phyloP scores from a whole-genome alignment of 2,797 vertebrate species.

The Lepilemur ruficaudatus region DNA sequence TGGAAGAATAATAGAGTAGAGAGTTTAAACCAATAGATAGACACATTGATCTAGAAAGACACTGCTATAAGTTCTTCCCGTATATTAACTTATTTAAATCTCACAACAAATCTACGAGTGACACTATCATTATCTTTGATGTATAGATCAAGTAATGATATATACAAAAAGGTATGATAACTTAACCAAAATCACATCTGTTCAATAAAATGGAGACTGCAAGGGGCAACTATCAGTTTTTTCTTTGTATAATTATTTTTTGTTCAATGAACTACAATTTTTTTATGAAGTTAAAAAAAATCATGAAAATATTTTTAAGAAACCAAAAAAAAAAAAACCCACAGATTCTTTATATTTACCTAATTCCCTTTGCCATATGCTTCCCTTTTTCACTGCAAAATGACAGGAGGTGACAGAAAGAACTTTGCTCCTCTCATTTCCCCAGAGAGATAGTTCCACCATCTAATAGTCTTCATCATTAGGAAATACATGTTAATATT shows the following conservation, averaged over 20 bases:
- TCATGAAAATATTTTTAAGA: not conserved
- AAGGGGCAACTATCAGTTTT: too few relatives aligned
- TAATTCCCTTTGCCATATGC: fast-evolving
- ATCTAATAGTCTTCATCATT: not conserved
- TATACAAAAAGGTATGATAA: not conserved
- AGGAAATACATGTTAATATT: not conserved
- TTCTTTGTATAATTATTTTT: too few relatives aligned
- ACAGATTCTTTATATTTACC: not conserved
- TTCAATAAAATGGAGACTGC: too few relatives aligned
- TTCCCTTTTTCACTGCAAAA: not conserved
- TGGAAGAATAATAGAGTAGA: not conserved
- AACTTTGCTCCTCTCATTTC: not conserved
- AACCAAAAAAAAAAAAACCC: not conserved
- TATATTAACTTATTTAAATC: not conserved
- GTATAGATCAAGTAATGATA: not conserved
- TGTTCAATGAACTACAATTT: too few relatives aligned
- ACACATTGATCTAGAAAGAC: not conserved
- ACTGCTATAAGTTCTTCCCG: not conserved
- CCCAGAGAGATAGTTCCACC: not conserved
- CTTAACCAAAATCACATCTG: not conserved
- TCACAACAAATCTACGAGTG: not conserved
- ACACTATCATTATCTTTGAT: not conserved
- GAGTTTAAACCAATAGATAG: not conserved
- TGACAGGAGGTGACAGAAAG: not conserved
- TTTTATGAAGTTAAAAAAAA: not conserved